Base-by-base conservation (phyloP, 2,797 vertebrate genomes). In the Erpetoichthys calabaricus region DNA sequence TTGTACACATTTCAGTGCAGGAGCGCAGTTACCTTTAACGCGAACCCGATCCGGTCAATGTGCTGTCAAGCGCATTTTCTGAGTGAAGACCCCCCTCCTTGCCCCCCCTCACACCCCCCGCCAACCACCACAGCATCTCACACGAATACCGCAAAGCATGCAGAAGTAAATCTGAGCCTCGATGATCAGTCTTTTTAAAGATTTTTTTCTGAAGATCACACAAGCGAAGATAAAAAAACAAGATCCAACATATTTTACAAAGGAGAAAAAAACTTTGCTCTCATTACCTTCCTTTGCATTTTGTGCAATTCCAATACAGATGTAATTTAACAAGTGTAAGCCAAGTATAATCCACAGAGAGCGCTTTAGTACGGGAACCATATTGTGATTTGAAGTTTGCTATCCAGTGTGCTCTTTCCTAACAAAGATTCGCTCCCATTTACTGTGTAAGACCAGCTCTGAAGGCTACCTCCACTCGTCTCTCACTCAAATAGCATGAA, bases 261-360 rank as follows among this genome's bases (percentile, higher is more conserved):
- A 25, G 25, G 72, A 74, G 71, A 79, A 79, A 65, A 70, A 88
- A 93, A 88, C 88, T 94, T 94, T 86, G 72, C 71, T 69, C 69
- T 45, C 67, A 90, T 95, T 85, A 97, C 95, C 95, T 92, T 97
- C 94, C 83, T 93, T 93, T 10, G 88, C 86, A 78, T 90, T 91
- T 78, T 96, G 95, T 64, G 92, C 87, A 67, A 86, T 81, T 75
- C 85, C 92, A 70, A 77, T 75, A 79, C 75, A 80, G 71, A 85
- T 75, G 66, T 74, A 83, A 62, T 82, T 83, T 73, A 86, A 85
- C 62, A 92, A 67, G 80, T 84, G 83, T 70, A 89, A 85, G 81
- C 78, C 88, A 65, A 90, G 71, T 68, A 88, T 89, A 89, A 94
- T 95, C 93, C 92, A 94, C 67, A 86, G 70, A 75, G 81, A 79